These are phyloP conservation scores for Balaeniceps rex DNA, from an alignment of 2,113 vertebrate species.

Conservation along the genomic window DNA sequence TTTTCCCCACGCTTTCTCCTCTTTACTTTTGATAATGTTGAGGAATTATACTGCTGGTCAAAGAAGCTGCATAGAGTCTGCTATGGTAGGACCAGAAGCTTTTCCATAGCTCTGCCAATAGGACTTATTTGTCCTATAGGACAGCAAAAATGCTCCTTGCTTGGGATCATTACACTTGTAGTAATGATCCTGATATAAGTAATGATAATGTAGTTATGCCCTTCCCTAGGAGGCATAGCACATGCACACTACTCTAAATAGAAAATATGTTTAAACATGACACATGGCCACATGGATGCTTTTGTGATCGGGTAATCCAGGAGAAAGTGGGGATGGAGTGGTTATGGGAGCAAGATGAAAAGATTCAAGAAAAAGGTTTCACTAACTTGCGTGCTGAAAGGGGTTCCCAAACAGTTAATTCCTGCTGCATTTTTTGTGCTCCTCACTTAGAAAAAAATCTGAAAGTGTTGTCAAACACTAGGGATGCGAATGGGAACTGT, in stretches of 20 bases:
- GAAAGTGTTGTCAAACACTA: background rate
- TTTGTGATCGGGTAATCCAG: background rate
- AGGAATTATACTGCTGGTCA: background rate
- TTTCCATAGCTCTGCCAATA: background rate
- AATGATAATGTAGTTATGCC: too few species aligned
- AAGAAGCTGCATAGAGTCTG: background rate
- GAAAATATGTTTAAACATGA: background rate
- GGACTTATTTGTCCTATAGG: background rate
- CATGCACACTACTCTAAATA: background rate
- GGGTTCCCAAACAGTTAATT: background rate
- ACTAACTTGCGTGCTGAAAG: background rate
- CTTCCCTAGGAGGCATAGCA: background rate
- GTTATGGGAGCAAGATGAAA: background rate
- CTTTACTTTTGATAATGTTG: background rate
- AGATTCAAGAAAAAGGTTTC: background rate
- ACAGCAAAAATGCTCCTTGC: background rate
- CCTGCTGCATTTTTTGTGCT: background rate
- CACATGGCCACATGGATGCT: background rate
- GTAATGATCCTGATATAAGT: too few species aligned
- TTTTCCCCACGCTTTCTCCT: background rate
- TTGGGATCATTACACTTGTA: background rate
- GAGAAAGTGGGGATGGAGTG: background rate
- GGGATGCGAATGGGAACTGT: rapidly evolving
- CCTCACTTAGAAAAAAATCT: background rate
- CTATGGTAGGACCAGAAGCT: background rate